Base-by-base conservation (phyloP, 2,797 vertebrate genomes). In the Brachyrhaphis roseni region DNA sequence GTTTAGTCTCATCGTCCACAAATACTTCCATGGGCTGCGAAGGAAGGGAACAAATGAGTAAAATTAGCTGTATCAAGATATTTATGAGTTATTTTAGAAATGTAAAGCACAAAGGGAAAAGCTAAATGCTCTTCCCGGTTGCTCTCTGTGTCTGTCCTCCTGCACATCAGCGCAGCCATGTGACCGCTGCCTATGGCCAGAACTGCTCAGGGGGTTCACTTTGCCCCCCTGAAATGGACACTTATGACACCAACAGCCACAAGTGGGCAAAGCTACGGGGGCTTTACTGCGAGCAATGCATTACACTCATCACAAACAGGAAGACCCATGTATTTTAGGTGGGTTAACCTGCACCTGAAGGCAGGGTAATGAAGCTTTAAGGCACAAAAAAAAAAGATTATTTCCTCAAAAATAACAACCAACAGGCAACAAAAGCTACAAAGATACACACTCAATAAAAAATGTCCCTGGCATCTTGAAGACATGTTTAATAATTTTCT, bases 1-100 rank as follows among this genome's bases (percentile, higher is more conserved):
- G 95, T 93, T 98, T 98, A 73, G 97, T 98, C 92, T 98, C 97
- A 0, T 98, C 97, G 1, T 98, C 97, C 89, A 98, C 97, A 89
- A 97, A 98, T 86, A 98, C 97, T 86, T 98, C 97, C 97, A 98
- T 97, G 47, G 97, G 97, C 97, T 97, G 39, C 36, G 80, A 23
- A 55, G 88, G 55, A 78, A 46, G 39, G 64, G 43, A 82, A 0
- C 28, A n/a, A 57, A 90, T 49, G 51, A 39, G 64, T 59, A 84
- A 75, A 26, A 23, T 87, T 80, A 87, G 43, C 46, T 53, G n/a
- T 0, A 43, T 10, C n/a, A 11, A 47, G 34, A 73, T 5, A 15
- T 72, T n/a, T 78, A 5, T 15, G 74, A 2, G 46, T 12, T 45
- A 47, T 8, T n/a, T 28, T 36, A 59, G 6, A 36, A 15, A 66